Percentiles rank a stretch among this genome's conserved stretches.
These are phyloP conservation scores for Melanophora roralis DNA, from an alignment of 2,888 invertebrate species.

Conservation along the genomic window DNA sequence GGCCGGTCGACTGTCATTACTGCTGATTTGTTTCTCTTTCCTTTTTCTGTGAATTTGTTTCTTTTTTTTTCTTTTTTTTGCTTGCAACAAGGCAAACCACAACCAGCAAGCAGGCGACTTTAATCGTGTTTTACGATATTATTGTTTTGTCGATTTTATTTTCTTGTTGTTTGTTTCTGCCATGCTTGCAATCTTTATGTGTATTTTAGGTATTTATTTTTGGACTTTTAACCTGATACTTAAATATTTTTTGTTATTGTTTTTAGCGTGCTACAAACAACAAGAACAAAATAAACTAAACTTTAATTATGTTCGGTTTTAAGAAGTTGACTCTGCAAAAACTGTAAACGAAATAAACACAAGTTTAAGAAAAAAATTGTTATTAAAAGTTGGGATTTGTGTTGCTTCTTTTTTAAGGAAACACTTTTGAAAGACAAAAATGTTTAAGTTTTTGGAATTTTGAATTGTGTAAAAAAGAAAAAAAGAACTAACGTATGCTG, in stretches of 20 bases:
- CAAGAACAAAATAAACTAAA: constrained; percentile 18
- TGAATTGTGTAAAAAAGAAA: constrained; percentile 1
- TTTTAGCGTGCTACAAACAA: constrained; percentile 27
- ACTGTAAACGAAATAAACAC: neutral
- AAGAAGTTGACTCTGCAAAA: constrained; percentile 49
- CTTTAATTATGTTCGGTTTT: constrained; percentile 56
- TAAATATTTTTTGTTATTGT: constrained; percentile 19
- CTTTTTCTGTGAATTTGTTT: constrained; percentile 17
- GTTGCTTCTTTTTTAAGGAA: constrained; percentile 32
- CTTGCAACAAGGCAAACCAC: constrained; percentile 55
- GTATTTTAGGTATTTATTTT: constrained; percentile 57
- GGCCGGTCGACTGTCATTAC: constrained; percentile 53
- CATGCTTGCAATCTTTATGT: constrained; percentile 48
- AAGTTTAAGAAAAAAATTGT: neutral
- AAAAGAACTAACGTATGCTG: neutral
- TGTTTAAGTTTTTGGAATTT: constrained; percentile 38
- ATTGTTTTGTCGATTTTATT: constrained; percentile 15
- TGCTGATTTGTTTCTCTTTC: constrained; percentile 19
- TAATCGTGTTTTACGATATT: constrained; percentile 54
- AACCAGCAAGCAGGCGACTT: constrained; percentile 58
- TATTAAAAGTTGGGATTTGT: constrained; percentile 15
- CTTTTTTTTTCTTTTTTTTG: constrained; percentile 21
- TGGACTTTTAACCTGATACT: constrained; percentile 63
- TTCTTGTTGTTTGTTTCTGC: constrained; percentile 24
- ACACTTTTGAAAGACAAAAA: constrained; percentile 39